Percentiles rank a stretch among this genome's conserved stretches.
Conservation (phyloP, 2,888 invertebrate genomes). For the Yponomeuta malinellus region DNA sequence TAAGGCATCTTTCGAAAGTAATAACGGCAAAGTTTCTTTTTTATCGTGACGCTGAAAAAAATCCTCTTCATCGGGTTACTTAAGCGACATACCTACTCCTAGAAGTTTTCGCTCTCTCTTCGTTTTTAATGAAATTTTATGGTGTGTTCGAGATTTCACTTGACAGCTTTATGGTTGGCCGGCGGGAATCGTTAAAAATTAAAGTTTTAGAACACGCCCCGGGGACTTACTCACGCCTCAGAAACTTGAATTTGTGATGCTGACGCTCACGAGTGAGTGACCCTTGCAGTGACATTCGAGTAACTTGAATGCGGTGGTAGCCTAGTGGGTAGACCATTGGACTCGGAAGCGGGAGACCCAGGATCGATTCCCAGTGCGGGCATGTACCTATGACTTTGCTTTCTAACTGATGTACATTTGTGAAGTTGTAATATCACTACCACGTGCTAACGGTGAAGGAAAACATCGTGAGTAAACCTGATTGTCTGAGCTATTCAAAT, state of each 20-base stretch:
- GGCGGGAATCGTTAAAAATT: conserved; percentile 15
- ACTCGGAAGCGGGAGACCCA: too few relatives aligned
- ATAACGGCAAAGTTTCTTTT: conserved; percentile 30
- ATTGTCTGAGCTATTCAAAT: too few relatives aligned
- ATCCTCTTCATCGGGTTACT: conserved; percentile 27
- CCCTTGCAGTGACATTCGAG: too few relatives aligned
- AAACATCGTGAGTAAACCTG: too few relatives aligned
- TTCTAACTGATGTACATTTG: too few relatives aligned
- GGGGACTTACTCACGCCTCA: neutral
- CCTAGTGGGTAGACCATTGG: too few relatives aligned
- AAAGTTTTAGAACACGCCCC: neutral
- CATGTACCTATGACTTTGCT: too few relatives aligned
- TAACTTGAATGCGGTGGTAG: too few relatives aligned
- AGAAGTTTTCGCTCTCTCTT: conserved; percentile 29
- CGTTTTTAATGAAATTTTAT: conserved; percentile 37
- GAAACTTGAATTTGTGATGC: neutral
- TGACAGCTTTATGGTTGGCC: conserved; percentile 26
- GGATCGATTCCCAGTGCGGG: too few relatives aligned
- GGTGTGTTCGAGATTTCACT: conserved; percentile 34
- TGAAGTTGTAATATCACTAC: too few relatives aligned
- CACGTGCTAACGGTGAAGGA: too few relatives aligned
- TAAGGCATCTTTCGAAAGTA: conserved; percentile 15
- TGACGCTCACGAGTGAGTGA: too few relatives aligned
- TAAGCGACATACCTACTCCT: conserved; percentile 33
- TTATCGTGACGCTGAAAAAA: conserved; percentile 35